phyloP scores from a whole-genome alignment of 2,888 invertebrate species.

The Drosophila rubida region DNA sequence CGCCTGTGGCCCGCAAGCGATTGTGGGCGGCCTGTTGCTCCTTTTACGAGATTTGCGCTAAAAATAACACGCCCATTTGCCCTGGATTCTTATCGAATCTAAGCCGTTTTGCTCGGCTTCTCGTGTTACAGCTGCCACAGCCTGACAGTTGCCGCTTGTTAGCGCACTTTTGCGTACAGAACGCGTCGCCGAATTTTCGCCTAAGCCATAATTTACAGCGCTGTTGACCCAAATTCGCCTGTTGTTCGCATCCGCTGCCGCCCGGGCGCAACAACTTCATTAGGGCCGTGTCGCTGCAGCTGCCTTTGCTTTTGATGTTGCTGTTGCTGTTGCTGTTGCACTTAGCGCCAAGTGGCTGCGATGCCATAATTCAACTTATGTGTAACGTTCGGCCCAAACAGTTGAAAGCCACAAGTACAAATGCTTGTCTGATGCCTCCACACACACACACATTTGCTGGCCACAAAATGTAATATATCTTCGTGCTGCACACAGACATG shows the following conservation, averaged over 20 bases:
- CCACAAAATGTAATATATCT: slow-evolving; percentile 68
- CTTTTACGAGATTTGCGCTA: slow-evolving; percentile 52
- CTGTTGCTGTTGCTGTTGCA: slow-evolving; percentile 34
- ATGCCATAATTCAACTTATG: slow-evolving; percentile 68
- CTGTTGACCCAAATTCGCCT: slow-evolving; percentile 62
- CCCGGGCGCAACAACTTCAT: slow-evolving; percentile 53
- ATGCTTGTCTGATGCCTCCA: slow-evolving; percentile 53
- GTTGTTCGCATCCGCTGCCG: slow-evolving; percentile 15
- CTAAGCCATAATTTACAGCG: slow-evolving; percentile 60
- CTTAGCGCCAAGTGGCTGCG: slow-evolving; percentile 30
- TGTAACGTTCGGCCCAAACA: slow-evolving; percentile 39
- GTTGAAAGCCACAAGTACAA: slow-evolving; percentile 67
- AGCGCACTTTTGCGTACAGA: slow-evolving; percentile 28
- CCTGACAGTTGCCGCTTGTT: slow-evolving; percentile 33
- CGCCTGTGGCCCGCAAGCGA: slow-evolving; percentile 3
- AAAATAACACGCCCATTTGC: slow-evolving; percentile 26
- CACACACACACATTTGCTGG: slow-evolving; percentile 23
- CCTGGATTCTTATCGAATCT: slow-evolving; percentile 13
- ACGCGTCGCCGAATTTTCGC: slow-evolving; percentile 19
- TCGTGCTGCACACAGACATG: slow-evolving; percentile 28
- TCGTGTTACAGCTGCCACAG: slow-evolving; percentile 18
- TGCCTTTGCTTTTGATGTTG: slow-evolving; percentile 30
- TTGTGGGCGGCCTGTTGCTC: slow-evolving; percentile 51
- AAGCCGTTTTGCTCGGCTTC: slow-evolving; percentile 22
- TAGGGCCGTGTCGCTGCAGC: slow-evolving; percentile 32